Evolutionary conservation across 2,797 vertebrate species (phyloP).

Genomic region (Crypturellus tataupa): DNA sequence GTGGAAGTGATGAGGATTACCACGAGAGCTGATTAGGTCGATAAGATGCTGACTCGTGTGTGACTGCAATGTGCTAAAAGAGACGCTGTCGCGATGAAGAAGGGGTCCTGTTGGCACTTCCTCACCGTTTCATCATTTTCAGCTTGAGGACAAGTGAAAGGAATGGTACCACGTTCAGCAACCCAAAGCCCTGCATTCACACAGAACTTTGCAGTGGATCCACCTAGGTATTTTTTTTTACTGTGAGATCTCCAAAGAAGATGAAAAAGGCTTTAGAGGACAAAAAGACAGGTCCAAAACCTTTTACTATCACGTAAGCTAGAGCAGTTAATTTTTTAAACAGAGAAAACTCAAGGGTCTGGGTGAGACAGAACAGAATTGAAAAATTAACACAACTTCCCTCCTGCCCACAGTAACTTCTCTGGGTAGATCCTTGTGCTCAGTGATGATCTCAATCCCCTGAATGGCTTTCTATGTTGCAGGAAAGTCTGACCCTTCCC

Average conservation of each 20-base stretch:
- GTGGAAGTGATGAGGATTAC: not conserved
- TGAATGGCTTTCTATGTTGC: not conserved
- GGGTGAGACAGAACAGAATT: not conserved
- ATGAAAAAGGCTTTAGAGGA: not conserved
- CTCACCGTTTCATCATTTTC: not conserved
- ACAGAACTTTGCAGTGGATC: not conserved
- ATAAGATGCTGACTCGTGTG: not conserved
- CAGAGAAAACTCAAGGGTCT: not conserved
- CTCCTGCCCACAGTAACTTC: not conserved
- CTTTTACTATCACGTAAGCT: not conserved
- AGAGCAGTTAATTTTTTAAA: not conserved
- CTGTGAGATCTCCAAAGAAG: not conserved
- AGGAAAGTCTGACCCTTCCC: not conserved
- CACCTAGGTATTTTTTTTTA: not conserved
- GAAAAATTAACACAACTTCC: not conserved
- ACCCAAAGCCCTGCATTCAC: not conserved
- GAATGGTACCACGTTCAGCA: not conserved
- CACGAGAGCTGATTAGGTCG: accelerated
- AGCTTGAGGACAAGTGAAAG: not conserved
- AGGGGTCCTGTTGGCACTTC: not conserved
- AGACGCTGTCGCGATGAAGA: not conserved
- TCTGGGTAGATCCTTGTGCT: not conserved
- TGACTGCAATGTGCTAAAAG: not conserved
- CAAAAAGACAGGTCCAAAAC: not conserved
- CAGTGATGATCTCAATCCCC: not conserved